Base-by-base conservation (phyloP, 2,797 vertebrate genomes). In the Cuculus canorus region DNA sequence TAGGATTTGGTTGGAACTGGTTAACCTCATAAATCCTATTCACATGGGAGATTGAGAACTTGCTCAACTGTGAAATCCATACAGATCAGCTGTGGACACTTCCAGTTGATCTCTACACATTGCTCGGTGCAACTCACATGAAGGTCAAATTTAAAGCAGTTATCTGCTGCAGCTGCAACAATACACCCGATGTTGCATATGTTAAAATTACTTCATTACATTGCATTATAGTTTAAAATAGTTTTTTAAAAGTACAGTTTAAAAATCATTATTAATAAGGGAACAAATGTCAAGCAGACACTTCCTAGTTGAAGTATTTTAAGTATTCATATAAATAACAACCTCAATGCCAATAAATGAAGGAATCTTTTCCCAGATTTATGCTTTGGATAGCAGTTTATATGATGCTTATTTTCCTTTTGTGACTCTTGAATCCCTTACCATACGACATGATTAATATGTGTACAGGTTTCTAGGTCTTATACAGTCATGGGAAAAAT, bases 1-100 rank as follows among this genome's bases (percentile, higher is more conserved):
- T 1, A 60, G 87, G 82, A 94, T 96, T 96, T 92, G 83, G 41
- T 3, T 94, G 85, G 75, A 84, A 90, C 4, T 91, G 59, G 87
- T 92, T 95, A 96, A 87, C 88, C 68, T 94, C 80, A 92, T 86
- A 96, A 95, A 96, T 94, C 84, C 85, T 93, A 25, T 87, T 96
- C 93, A 94, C 94, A 82, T 79, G 82, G 82, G 63, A 95, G 72
- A 90, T 0, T 90, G 63, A 83, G 71, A 89, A 75, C 50, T 79
- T 93, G 68, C 73, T 95, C 79, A 94, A 54, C 71, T 71, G 43
- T 95, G 87, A 97, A 96, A 95, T 90, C 57, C 77, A 65, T 57
- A 86, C 91, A 94, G 81, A 94, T 24, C 24, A 82, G 87, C 68
- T 88, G 57, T 37, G 28, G 70, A 88, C 85, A 33, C 43, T 72